Conservation (phyloP, 2,113 vertebrate genomes). For the Marcusenius ussheri region DNA sequence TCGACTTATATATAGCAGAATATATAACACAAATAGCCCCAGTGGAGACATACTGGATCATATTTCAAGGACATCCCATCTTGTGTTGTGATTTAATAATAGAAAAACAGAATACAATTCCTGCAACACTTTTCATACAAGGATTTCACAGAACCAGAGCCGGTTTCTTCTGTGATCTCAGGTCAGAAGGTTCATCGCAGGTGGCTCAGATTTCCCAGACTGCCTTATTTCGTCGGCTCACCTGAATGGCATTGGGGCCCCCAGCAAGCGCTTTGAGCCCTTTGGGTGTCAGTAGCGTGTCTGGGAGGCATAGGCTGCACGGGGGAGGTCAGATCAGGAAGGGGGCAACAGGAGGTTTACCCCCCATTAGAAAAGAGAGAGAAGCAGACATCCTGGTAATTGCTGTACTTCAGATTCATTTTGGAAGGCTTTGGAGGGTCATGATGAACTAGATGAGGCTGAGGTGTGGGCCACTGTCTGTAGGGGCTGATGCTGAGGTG, state of each 20-base stretch:
- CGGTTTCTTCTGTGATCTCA: background rate
- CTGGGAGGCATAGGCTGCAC: background rate
- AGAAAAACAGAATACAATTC: background rate
- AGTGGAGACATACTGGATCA: background rate
- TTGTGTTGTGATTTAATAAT: background rate
- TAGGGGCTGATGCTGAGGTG: conserved; percentile 4
- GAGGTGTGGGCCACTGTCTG: background rate
- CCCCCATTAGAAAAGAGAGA: background rate
- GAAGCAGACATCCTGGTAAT: background rate
- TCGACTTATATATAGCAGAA: background rate
- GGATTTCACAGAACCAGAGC: background rate
- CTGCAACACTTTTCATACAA: background rate
- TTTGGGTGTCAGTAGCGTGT: background rate
- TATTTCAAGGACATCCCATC: background rate
- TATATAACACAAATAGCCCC: conserved; percentile 9
- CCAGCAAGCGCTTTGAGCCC: background rate
- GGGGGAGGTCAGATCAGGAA: background rate
- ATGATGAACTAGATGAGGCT: background rate
- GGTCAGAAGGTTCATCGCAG: background rate
- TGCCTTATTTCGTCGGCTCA: background rate
- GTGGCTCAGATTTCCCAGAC: background rate
- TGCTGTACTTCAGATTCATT: background rate
- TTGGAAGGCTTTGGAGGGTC: background rate
- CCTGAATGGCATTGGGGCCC: background rate
- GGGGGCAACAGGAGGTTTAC: background rate